Evolutionary conservation across 1,140 invertebrate genomes (phyloP), one percentile per base, ranked within the genome.

Genomic region (Scylla paramamosain): DNA sequence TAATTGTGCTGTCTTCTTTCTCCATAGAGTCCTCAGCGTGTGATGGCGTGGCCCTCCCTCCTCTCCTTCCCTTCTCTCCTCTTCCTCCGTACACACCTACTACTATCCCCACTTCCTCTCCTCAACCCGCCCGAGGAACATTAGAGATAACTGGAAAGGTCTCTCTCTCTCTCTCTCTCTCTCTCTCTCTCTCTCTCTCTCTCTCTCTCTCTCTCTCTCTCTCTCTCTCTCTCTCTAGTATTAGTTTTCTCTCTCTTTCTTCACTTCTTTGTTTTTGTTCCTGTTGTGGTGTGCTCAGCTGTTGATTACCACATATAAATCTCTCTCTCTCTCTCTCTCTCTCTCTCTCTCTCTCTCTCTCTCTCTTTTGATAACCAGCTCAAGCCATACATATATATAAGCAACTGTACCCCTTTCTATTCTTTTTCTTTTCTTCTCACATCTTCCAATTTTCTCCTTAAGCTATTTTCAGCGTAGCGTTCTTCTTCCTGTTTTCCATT

Each of bases 131-230:
- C 10, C 10, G 12, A 59, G 52, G 52, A 59, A 20, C 52, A 59
- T 59, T 14, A 20, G 52, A 59, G 52, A 59, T 2, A 59, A 20
- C 52, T 59, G 16, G 10, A 59, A 0, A 59, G 52, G 10, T 7
- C 10, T 88, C 14, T 88, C 86, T 88, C 86, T 87, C 31, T 87
- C 86, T 87, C 86, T 87, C 86, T 87, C 86, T 29, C 12, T 14
- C 28, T 87, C 28, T 87, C 86, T 87, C 86, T 87, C 83, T 84
- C 83, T 84, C 83, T 84, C 83, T 29, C 39, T 59, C 52, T 59
- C 10, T 59, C 10, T 12, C 10, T 59, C 10, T 8, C 83, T 29
- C 39, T 59, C 52, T 59, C 10, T 59, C 10, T 12, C 10, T 59
- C 10, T 8, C n/a, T 29, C 39, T 59, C 52, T 59, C 10, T 59